These are phyloP conservation scores for Phrynosoma platyrhinos DNA, from an alignment of 2,113 vertebrate genomes.

Conservation along the genomic window DNA sequence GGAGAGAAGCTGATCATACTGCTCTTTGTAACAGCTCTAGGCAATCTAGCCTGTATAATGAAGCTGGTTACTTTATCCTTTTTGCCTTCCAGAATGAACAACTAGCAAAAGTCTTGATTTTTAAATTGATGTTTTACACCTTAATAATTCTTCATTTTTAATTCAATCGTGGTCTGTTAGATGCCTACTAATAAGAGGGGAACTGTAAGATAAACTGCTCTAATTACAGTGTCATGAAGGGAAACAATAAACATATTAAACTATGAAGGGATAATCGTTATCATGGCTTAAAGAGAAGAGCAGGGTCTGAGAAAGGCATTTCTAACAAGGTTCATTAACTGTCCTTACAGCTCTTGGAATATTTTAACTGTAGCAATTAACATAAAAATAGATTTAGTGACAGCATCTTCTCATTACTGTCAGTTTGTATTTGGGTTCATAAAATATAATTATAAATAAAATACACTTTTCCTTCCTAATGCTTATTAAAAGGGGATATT, in stretches of 20 bases:
- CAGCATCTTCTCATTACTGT: conserved; percentile 73
- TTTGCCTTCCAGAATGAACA: conserved; percentile 25
- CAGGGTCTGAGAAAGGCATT: conserved; percentile 68
- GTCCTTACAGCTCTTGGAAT: conserved; percentile 69
- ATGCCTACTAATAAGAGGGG: background rate
- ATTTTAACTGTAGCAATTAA: conserved; percentile 75
- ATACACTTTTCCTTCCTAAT: conserved; percentile 69
- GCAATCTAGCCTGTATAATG: conserved; percentile 48
- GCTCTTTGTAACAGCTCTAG: conserved; percentile 37
- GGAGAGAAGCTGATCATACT: conserved; percentile 35
- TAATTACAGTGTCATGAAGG: conserved; percentile 61
- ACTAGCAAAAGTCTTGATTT: conserved; percentile 39
- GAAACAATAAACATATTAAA: conserved; percentile 71
- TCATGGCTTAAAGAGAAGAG: conserved; percentile 59
- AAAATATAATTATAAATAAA: conserved; percentile 78
- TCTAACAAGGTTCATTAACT: conserved; percentile 81
- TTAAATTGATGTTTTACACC: conserved; percentile 58
- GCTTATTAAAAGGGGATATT: conserved; percentile 68
- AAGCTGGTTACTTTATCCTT: conserved; percentile 13
- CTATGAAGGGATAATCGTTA: conserved; percentile 64
- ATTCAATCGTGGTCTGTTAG: conserved; percentile 61
- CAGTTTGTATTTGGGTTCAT: conserved; percentile 71
- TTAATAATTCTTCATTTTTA: conserved; percentile 57
- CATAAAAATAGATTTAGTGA: conserved; percentile 78
- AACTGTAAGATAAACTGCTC: conserved; percentile 53